A percentile compares a stretch with the other conserved stretches of the same genome.
phyloP scores from a whole-genome alignment of 2,797 vertebrate species.

The Tympanoctomys barrerae region DNA sequence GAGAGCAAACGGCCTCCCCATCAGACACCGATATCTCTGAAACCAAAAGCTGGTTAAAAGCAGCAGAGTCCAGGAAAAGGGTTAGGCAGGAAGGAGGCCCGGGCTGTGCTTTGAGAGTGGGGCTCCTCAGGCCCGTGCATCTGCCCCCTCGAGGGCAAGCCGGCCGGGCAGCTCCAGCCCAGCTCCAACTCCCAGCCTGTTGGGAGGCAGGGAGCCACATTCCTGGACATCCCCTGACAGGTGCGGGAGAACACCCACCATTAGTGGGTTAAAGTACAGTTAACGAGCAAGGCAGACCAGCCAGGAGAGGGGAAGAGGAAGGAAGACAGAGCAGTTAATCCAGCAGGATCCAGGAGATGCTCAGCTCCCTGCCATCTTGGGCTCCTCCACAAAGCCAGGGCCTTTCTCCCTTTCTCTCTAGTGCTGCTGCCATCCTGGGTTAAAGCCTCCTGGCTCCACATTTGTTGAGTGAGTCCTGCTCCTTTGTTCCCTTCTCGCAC shows the following conservation, averaged over 20 bases:
- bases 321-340: conserved; percentile 68
- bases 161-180: not conserved
- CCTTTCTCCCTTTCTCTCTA: not conserved
- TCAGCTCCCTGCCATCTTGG: not conserved
- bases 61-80: conserved; percentile 35
- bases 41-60: conserved; percentile 83
- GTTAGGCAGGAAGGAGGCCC: conserved; percentile 51
- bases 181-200: not conserved
- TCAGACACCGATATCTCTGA: conserved; percentile 82
- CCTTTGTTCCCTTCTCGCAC: not conserved
- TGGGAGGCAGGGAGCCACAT: not conserved
- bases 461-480: not conserved
- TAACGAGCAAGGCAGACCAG: conserved; percentile 76
- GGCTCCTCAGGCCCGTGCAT: not conserved
- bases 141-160: not conserved
- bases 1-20: conserved; percentile 81
- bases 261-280: conserved; percentile 75
- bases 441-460: not conserved
- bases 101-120: conserved; percentile 19
- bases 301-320: conserved; percentile 32
- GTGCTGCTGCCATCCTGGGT: too few species aligned
- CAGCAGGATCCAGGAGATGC: conserved; percentile 51
- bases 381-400: not conserved
- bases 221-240: conserved; percentile 51
- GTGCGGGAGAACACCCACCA: conserved; percentile 56